Evolutionary conservation across 2,113 vertebrate genomes (phyloP), one percentile per base, ranked within the genome.

Genomic region (Nycticryphes semicollaris): DNA sequence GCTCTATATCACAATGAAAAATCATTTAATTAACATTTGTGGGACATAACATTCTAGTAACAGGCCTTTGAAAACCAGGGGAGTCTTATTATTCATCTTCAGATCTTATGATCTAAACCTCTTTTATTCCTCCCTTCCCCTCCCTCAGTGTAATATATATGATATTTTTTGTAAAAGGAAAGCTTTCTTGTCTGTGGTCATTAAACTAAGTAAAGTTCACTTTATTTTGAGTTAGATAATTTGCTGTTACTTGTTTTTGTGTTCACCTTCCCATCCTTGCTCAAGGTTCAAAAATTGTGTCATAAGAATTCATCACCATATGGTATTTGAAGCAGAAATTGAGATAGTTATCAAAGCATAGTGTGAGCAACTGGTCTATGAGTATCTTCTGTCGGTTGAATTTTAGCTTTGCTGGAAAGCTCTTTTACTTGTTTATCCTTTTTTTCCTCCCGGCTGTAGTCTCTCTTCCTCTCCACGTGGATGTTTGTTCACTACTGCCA

Each of bases 401-500:
- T 41, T 39, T 62, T 11, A 63, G 13, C 12, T 1, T 13, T n/a
- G 27, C 41, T 33, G 45, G 18, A 10, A 35, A 10, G n/a, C 37
- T 16, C 7, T 31, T 2, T 30, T 43, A 4, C 13, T 25, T 18
- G 1, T 14, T 33, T 4, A 14, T 27, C 1, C 1, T 6, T 7
- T 84, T 83, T 31, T 57, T 8, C 20, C 9, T 41, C 8, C 9
- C 7, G 19, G 8, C 24, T 41, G 12, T 27, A 20, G 18, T n/a
- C n/a, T 48, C 4, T 10, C 17, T 33, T 20, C 41, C 25, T 23
- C 53, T 41, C 48, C 33, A 1, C 12, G 12, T 41, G 67, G 66
- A 14, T 72, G 13, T 70, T 75, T 95, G 81, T 96, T 93, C 86
- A 8, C 50, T 76, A 53, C 72, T 90, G 93, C 92, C 92, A 60